These are phyloP conservation scores for Myotis davidii DNA, from an alignment of 2,113 vertebrate species.

Conservation along the genomic window DNA sequence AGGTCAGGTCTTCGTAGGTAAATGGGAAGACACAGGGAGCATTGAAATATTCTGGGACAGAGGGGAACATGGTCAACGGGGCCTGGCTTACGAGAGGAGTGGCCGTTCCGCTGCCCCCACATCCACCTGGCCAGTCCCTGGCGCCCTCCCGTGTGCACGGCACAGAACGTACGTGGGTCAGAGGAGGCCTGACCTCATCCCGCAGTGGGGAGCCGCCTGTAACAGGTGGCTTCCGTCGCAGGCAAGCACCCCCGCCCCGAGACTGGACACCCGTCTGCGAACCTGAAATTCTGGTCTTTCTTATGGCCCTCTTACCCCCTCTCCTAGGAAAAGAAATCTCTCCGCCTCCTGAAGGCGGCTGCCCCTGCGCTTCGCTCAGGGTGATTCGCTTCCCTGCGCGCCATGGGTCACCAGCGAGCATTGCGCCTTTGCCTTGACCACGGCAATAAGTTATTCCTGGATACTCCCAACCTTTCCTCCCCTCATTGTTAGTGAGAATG, in stretches of 20 bases:
- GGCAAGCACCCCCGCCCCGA: not conserved
- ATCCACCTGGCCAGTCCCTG: fast-evolving
- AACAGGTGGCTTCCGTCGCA: not conserved
- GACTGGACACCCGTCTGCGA: not conserved
- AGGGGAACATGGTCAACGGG: not conserved
- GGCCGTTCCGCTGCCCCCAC: fast-evolving
- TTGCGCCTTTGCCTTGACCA: not conserved
- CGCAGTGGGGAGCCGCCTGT: not conserved
- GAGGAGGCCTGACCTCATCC: not conserved
- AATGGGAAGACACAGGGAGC: constrained; percentile 50
- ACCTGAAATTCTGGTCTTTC: not conserved
- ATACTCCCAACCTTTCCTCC: not conserved
- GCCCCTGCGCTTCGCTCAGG: not conserved
- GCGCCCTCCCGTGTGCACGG: not conserved
- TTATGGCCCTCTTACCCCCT: no score
- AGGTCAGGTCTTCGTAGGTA: fast-evolving
- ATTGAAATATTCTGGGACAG: not conserved
- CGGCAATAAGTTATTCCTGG: not conserved
- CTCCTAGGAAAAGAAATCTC: not conserved
- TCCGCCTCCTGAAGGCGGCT: not conserved
- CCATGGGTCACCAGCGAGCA: no score
- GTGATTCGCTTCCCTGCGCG: fast-evolving
- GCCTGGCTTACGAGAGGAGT: not conserved
- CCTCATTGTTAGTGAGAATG: no score
- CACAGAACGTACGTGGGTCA: not conserved